These are phyloP conservation scores for Drosophila pandora DNA, from an alignment of 1,140 invertebrate species.

Conservation along the genomic window DNA sequence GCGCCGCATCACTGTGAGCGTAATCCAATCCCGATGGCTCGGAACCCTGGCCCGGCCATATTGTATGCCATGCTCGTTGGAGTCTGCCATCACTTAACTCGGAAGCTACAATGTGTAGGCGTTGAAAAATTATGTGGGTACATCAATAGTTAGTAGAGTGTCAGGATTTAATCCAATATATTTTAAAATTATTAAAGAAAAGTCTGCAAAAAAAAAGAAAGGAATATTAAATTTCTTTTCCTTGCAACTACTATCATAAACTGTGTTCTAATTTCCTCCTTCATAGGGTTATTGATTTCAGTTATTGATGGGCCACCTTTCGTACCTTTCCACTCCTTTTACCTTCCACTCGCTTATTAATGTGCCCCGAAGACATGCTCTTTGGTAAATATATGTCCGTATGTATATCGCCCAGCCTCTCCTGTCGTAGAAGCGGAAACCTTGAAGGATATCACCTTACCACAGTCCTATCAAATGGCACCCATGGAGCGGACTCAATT, in stretches of 20 bases:
- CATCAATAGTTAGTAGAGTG: neutral
- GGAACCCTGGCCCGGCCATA: constrained; percentile 22
- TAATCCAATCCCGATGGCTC: constrained; percentile 31
- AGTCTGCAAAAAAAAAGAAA: neutral
- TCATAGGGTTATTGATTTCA: constrained; percentile 41
- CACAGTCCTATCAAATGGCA: constrained; percentile 65
- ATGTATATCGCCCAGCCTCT: constrained; percentile 1
- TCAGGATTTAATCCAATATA: neutral
- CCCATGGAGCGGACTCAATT: constrained; percentile 44
- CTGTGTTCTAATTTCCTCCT: constrained; percentile 4
- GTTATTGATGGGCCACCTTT: constrained; percentile 18
- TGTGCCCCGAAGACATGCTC: constrained; percentile 32
- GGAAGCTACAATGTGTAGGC: constrained; percentile 3
- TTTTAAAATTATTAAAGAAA: neutral
- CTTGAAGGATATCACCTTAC: constrained; percentile 77
- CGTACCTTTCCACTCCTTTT: constrained; percentile 8
- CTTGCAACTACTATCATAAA: neutral
- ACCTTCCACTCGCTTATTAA: constrained; percentile 25
- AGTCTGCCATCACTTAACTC: constrained; percentile 41
- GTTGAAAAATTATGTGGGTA: constrained; percentile 21
- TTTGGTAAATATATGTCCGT: constrained; percentile 4
- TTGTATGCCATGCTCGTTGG: constrained; percentile 20
- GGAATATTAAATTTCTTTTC: neutral
- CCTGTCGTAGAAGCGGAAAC: constrained; percentile 65
- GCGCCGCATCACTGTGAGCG: constrained; percentile 2